Evolutionary conservation across 2,113 vertebrate genomes (phyloP).

Genomic region (Heteronetta atricapilla): DNA sequence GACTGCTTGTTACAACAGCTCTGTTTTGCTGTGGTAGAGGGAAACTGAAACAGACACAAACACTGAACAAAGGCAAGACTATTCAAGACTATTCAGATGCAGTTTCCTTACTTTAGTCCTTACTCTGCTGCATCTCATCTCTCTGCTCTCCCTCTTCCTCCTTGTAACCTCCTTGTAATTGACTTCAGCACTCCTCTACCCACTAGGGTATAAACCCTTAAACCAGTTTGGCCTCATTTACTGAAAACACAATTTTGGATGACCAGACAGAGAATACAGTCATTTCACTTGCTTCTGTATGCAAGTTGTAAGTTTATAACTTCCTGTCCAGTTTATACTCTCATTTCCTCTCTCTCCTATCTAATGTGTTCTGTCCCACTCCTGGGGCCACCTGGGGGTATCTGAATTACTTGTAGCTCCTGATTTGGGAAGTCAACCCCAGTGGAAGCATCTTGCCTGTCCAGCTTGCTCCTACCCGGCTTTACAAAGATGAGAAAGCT

Average conservation of each 20-base stretch:
- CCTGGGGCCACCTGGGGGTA: not conserved
- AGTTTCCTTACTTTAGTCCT: not conserved
- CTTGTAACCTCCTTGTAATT: not conserved
- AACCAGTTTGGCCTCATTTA: not conserved
- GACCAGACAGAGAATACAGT: not conserved
- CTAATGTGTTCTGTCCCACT: not conserved
- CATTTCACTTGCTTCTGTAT: not conserved
- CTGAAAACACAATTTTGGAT: not conserved
- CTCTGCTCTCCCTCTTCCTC: not conserved
- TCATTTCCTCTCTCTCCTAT: not conserved
- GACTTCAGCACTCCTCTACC: not conserved
- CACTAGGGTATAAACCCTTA: not conserved
- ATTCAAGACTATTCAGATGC: not conserved
- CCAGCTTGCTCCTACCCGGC: not conserved
- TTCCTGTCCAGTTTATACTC: not conserved
- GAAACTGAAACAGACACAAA: not conserved
- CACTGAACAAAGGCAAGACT: not conserved
- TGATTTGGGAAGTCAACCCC: not conserved
- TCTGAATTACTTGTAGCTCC: not conserved
- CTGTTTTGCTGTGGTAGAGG: not conserved
- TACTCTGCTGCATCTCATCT: not conserved
- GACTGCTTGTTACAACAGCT: not conserved
- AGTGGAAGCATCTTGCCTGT: not conserved
- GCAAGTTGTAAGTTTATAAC: not conserved
- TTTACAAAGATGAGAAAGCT: not conserved